A percentile compares a stretch with the other conserved stretches of the same genome.
These are phyloP conservation scores for Gila robusta DNA, from an alignment of 2,797 vertebrate genomes.

Conservation along the genomic window DNA sequence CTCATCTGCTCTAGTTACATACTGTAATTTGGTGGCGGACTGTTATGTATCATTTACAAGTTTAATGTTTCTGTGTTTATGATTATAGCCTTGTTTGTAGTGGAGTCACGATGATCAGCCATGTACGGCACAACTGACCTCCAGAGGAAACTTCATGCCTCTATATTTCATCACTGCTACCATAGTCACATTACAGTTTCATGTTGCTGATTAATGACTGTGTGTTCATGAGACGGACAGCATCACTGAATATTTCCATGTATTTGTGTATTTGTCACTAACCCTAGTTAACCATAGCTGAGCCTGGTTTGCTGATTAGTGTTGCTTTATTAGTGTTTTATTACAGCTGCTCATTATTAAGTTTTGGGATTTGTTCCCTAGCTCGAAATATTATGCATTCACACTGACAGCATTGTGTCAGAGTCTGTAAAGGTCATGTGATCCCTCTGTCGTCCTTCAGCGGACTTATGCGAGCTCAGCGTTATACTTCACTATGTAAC, in stretches of 20 bases:
- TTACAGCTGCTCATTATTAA: not conserved
- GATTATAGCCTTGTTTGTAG: not conserved
- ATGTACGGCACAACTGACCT: not conserved
- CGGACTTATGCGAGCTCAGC: not conserved
- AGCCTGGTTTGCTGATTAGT: not conserved
- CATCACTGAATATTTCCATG: not conserved
- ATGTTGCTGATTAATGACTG: not conserved
- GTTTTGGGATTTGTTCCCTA: not conserved
- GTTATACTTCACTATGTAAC: not conserved
- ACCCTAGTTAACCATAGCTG: not conserved
- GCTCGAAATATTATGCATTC: not conserved
- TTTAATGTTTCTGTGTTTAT: constrained; percentile 17
- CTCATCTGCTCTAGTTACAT: constrained; percentile 20
- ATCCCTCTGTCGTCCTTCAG: not conserved
- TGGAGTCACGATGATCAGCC: not conserved
- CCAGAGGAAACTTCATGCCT: not conserved
- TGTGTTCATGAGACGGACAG: not conserved
- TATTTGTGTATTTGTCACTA: not conserved
- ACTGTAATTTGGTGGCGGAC: not conserved
- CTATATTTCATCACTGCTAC: not conserved
- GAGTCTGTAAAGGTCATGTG: not conserved
- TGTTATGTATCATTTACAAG: not conserved
- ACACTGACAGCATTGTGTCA: not conserved
- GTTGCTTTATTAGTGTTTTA: not conserved
- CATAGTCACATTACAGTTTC: not conserved